Percentiles rank a stretch among this genome's conserved stretches.
Conservation (phyloP, 2,888 invertebrate genomes). For the Steinernema hermaphroditum region DNA sequence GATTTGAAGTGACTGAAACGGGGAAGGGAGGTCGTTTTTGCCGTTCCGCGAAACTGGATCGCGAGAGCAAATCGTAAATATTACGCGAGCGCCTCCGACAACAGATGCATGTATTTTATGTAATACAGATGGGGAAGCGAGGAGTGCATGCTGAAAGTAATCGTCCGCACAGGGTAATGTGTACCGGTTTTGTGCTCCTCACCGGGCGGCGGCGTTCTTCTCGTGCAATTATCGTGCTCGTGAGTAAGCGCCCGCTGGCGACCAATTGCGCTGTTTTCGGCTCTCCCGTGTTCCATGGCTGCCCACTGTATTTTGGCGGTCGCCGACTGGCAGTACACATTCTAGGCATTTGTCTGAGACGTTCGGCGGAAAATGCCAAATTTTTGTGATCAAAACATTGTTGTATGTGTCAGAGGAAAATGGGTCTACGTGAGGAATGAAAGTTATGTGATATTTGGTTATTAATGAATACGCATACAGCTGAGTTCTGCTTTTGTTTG, state of each 20-base stretch:
- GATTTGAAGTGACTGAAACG: conserved; percentile 8
- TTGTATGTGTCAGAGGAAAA: too few species aligned
- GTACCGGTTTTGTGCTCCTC: not conserved
- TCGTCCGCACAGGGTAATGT: not conserved
- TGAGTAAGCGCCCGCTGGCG: conserved; percentile 13
- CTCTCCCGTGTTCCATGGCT: too few species aligned
- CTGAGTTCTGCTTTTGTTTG: too few species aligned
- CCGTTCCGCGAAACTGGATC: not conserved
- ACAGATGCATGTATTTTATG: conserved; percentile 2
- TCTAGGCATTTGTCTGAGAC: too few species aligned
- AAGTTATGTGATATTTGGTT: too few species aligned
- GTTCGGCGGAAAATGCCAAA: too few species aligned
- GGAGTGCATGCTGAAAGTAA: not conserved
- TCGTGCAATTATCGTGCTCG: not conserved
- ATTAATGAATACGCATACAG: too few species aligned
- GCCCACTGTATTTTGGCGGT: too few species aligned
- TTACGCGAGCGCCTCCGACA: not conserved
- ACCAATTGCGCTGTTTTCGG: too few species aligned
- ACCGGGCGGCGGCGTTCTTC: not conserved
- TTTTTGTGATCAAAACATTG: too few species aligned
- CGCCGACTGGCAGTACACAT: too few species aligned
- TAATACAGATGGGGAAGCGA: not conserved
- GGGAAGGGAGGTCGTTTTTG: not conserved
- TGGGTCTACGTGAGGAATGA: too few species aligned
- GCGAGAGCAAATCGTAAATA: not conserved